Evolutionary conservation across 2,888 invertebrate genomes (phyloP).

Genomic region (Lacanobia oleracea): DNA sequence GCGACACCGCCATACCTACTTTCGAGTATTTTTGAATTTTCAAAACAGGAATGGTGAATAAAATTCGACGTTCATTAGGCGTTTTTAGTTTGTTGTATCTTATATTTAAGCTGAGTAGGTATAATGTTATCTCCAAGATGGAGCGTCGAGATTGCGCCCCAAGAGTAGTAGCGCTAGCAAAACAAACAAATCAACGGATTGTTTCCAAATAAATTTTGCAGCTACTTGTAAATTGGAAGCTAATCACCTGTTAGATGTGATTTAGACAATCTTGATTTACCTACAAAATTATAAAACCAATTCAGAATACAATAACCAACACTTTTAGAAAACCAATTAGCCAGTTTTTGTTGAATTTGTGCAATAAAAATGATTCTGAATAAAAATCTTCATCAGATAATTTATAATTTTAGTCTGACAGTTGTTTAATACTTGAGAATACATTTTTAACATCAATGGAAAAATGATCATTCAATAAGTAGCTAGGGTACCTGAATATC

Average conservation of each 20-base stretch:
- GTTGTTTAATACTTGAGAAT: background rate
- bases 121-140: constrained; percentile 82
- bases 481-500: constrained; percentile 18
- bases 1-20: constrained; percentile 77
- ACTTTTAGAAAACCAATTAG: background rate
- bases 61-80: constrained; percentile 82
- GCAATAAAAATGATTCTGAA: background rate
- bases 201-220: constrained; percentile 5
- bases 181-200: constrained; percentile 65
- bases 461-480: constrained; percentile 11
- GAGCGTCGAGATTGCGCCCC: constrained; percentile 84
- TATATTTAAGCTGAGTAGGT: constrained; percentile 81
- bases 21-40: constrained; percentile 75
- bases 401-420: constrained; percentile 2
- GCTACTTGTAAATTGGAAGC: constrained; percentile 33
- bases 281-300: background rate
- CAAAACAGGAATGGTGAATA: constrained; percentile 79
- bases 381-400: background rate
- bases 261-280: constrained; percentile 5
- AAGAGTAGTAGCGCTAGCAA: constrained; percentile 80
- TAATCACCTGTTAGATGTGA: constrained; percentile 16
- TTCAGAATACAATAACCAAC: constrained; percentile 17
- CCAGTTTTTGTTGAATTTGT: background rate
- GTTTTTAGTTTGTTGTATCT: constrained; percentile 78
- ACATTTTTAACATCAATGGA: constrained; percentile 24